A percentile compares a stretch with the other conserved stretches of the same genome.
Conservation (phyloP, 37 sponge, comb jelly and placozoan genomes). For the Amphimedon queenslandica region DNA sequence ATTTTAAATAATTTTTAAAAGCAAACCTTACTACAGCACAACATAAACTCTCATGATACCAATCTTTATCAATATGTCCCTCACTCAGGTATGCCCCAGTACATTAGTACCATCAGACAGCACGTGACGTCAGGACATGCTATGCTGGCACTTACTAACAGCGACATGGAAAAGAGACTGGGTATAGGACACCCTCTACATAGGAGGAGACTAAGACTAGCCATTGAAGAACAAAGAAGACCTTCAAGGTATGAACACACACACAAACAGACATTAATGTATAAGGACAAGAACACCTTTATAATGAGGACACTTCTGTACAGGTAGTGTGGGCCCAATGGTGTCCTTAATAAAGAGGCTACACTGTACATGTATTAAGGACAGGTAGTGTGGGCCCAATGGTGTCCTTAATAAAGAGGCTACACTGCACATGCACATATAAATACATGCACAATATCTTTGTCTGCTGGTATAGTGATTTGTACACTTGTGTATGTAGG, state of each 20-base stretch:
- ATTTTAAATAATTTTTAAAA: too few relatives aligned
- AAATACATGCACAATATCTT: neutral
- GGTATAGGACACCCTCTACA: slow-evolving; percentile 74
- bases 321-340: too few relatives aligned
- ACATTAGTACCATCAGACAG: slow-evolving; percentile 28
- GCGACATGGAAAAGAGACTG: slow-evolving; percentile 66
- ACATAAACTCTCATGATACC: too few relatives aligned
- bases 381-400: too few relatives aligned
- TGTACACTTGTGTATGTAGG: neutral
- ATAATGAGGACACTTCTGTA: too few relatives aligned
- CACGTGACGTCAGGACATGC: slow-evolving; percentile 52
- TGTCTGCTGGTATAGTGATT: neutral
- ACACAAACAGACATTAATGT: slow-evolving; percentile 1
- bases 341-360: too few relatives aligned
- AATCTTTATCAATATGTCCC: neutral
- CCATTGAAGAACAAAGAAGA: slow-evolving; percentile 62
- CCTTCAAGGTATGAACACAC: slow-evolving; percentile 5
- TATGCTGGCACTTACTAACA: slow-evolving; percentile 46
- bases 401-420: too few relatives aligned
- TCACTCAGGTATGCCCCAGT: slow-evolving; percentile 49
- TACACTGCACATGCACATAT: too few relatives aligned
- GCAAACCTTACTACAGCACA: too few relatives aligned
- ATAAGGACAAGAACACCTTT: neutral
- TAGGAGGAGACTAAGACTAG: slow-evolving; percentile 71
- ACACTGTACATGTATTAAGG: too few relatives aligned